Conservation (phyloP, 2,888 invertebrate species). For the Caenorhabditis zanzibari region DNA sequence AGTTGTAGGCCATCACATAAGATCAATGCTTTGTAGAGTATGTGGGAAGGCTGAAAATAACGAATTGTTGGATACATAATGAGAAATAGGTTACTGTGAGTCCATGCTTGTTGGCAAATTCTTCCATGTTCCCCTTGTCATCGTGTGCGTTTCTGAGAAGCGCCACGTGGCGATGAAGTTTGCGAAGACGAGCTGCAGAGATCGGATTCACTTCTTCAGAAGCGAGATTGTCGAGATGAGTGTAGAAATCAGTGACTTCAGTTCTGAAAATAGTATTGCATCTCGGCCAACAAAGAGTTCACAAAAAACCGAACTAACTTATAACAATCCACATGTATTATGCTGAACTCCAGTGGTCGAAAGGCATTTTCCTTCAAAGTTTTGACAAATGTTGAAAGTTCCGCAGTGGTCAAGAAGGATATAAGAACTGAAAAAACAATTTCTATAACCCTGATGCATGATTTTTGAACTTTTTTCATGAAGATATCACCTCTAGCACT, state of each 20-base stretch:
- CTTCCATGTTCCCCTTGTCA: conserved; percentile 37
- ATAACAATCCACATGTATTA: conserved; percentile 55
- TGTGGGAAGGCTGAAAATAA: conserved; percentile 44
- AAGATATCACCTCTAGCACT: conserved; percentile 49
- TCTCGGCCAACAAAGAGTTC: background rate
- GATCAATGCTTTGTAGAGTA: conserved; percentile 60
- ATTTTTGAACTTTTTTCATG: no score
- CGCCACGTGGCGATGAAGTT: conserved; percentile 57
- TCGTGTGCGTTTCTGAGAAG: conserved; percentile 55
- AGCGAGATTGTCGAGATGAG: conserved; percentile 41
- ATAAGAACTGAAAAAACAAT: conserved; percentile 54
- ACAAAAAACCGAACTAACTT: conserved; percentile 8
- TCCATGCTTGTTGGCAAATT: conserved; percentile 42
- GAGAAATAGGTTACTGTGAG: conserved; percentile 16
- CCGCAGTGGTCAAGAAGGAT: conserved; percentile 53
- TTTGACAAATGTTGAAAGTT: conserved; percentile 50
- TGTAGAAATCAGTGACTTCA: conserved; percentile 29
- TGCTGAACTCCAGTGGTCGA: conserved; percentile 57
- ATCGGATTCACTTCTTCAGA: conserved; percentile 48
- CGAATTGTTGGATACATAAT: background rate
- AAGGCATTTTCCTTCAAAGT: conserved; percentile 57
- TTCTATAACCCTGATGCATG: no score
- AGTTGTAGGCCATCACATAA: conserved; percentile 65
- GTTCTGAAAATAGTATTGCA: conserved; percentile 17
- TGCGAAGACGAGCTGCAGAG: conserved; percentile 45